Base-by-base conservation (phyloP, 2,113 vertebrate species). In the Podiceps cristatus region DNA sequence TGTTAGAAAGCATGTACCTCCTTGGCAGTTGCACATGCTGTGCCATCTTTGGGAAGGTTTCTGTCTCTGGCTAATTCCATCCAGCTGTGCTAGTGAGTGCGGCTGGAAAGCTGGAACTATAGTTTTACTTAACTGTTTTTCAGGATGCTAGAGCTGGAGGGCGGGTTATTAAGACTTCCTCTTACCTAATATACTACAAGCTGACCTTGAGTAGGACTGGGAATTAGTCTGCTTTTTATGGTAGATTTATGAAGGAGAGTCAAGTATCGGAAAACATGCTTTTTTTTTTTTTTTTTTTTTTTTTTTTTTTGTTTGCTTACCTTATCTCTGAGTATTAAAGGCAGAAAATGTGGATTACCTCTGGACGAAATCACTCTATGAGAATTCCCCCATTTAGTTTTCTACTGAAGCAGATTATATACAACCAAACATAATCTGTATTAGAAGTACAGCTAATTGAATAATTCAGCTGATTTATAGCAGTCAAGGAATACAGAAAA, bases 281-380 rank as follows among this genome's bases (percentile, higher is more conserved):
- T 37, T 82, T 72, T 85, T 93, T 80, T 90, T 37, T 82, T 72
- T 85, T 93, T 80, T 90, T 9, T 37, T 82, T 72, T 85, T 93
- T 80, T 90, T 9, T 37, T 82, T 72, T 85, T 93, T 80, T 90
- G 86, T 95, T 95, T 96, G 35, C 86, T 94, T 83, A 83, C 40
- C 52, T 92, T 88, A 86, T 63, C 86, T 93, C 69, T 49, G 42
- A 78, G 68, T 86, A 90, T 92, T 95, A 86, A 86, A 93, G 80
- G 71, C 58, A 93, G 91, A 90, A 93, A 93, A 88, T 37, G 37
- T 23, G 23, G 78, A n/a, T 88, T 89, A 18, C 42, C 42, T 81
- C 50, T 45, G 33, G 47, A 71, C 55, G 27, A 87, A 91, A 74
- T 60, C 22, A 22, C 10, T 4, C 77, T 81, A 0, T 62, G 40